These are phyloP conservation scores for Rosalia funebris DNA, from an alignment of 2,888 invertebrate genomes.

Conservation along the genomic window DNA sequence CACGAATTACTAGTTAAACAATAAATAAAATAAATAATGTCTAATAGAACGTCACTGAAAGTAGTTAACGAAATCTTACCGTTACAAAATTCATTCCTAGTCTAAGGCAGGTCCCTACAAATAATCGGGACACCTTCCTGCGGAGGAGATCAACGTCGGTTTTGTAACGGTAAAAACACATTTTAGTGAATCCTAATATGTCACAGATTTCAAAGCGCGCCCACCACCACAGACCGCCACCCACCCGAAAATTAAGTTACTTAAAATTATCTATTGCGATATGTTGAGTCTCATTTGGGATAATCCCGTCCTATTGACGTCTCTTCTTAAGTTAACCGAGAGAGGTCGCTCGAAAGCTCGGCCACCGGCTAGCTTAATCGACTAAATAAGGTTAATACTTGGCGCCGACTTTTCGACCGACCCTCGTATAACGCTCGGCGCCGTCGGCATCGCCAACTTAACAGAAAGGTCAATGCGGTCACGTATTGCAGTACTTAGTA, in stretches of 20 bases:
- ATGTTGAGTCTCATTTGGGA: constrained; percentile 39
- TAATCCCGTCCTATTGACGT: constrained; percentile 33
- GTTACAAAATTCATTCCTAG: constrained; percentile 42
- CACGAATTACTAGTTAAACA: constrained; percentile 36
- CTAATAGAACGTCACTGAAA: constrained; percentile 38
- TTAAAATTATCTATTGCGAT: constrained; percentile 44
- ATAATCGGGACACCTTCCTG: constrained; percentile 8
- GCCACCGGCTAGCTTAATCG: too few relatives aligned
- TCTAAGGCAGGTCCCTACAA: constrained; percentile 15
- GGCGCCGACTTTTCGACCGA: constrained; percentile 15
- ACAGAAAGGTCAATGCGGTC: constrained; percentile 50
- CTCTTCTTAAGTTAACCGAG: constrained; percentile 21
- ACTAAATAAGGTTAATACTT: too few relatives aligned
- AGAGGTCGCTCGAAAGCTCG: neutral
- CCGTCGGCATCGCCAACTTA: constrained; percentile 46
- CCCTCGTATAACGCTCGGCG: constrained; percentile 31
- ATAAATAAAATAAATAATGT: constrained; percentile 46
- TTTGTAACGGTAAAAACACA: constrained; percentile 55
- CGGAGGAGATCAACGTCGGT: constrained; percentile 39
- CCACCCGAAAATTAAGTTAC: constrained; percentile 55
- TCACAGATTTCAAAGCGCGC: constrained; percentile 43
- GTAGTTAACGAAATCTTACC: constrained; percentile 41
- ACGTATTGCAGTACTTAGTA: constrained; percentile 24
- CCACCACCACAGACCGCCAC: constrained; percentile 58
- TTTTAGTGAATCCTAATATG: constrained; percentile 37